A percentile compares a stretch with the other conserved stretches of the same genome.
phyloP scores from a whole-genome alignment of 2,113 vertebrate species.

The Daubentonia madagascariensis region DNA sequence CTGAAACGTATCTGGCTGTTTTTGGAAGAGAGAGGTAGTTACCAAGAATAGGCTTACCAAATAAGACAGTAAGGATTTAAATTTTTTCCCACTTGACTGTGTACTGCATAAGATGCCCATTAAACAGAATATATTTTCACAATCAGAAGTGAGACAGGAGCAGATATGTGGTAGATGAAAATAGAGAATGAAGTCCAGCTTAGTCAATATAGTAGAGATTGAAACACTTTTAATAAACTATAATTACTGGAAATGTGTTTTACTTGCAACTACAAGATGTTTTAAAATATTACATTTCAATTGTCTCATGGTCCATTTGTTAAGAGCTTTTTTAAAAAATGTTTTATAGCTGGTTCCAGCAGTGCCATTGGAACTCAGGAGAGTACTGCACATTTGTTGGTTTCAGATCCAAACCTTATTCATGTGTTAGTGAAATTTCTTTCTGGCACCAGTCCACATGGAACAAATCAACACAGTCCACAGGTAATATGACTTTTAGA shows the following conservation, averaged over 20 bases:
- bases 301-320: background rate
- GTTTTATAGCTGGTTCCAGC: constrained; percentile 85
- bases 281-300: background rate
- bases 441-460: constrained; percentile 95
- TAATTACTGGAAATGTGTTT: background rate
- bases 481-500: constrained; percentile 84
- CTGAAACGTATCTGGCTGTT: background rate
- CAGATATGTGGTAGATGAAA: background rate
- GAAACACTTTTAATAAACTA: background rate
- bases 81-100: background rate
- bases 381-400: constrained; percentile 97
- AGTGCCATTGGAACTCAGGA: constrained; percentile 91
- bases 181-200: background rate
- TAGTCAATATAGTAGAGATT: background rate
- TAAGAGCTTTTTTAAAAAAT: background rate
- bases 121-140: background rate
- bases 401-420: constrained; percentile 95
- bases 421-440: constrained; percentile 98
- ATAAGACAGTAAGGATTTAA: background rate
- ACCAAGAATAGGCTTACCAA: background rate
- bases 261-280: background rate
- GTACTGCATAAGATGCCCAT: background rate
- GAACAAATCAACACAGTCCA: constrained; percentile 97
- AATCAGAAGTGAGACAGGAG: background rate
- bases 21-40: background rate